Percentiles rank a stretch among this genome's conserved stretches.
Evolutionary conservation across 2,797 vertebrate species (phyloP).

Genomic region (Acrossocheilus wenchowensis): DNA sequence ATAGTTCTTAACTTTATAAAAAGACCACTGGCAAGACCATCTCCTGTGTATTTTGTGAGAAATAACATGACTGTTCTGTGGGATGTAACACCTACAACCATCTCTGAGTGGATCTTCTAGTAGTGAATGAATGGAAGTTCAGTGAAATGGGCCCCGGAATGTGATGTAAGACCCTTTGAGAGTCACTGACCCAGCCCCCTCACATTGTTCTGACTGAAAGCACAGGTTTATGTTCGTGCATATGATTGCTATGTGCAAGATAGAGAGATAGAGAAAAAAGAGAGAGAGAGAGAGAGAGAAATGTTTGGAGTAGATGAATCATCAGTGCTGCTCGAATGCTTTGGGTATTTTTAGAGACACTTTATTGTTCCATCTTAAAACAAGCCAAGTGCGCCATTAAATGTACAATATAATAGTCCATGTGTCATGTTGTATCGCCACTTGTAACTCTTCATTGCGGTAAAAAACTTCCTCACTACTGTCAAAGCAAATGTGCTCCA

Average conservation of each 20-base stretch:
- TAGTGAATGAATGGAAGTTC: slow-evolving; percentile 69
- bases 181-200: slow-evolving; percentile 56
- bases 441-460: slow-evolving; percentile 18
- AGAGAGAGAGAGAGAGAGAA: slow-evolving; percentile 23
- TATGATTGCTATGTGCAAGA: slow-evolving; percentile 50
- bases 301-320: slow-evolving; percentile 59
- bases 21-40: slow-evolving; percentile 19
- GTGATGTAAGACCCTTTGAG: slow-evolving; percentile 67
- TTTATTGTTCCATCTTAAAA: slow-evolving; percentile 60
- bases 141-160: slow-evolving; percentile 68
- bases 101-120: slow-evolving; percentile 66
- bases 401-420: slow-evolving; percentile 52
- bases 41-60: slow-evolving; percentile 19
- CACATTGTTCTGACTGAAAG: slow-evolving; percentile 56
- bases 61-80: slow-evolving; percentile 42
- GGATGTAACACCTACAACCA: slow-evolving; percentile 61
- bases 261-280: neutral
- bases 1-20: neutral
- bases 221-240: slow-evolving; percentile 35
- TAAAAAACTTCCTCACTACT: neutral
- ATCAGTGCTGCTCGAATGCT: slow-evolving; percentile 48
- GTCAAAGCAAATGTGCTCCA: slow-evolving; percentile 63
- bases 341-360: slow-evolving; percentile 49
- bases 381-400: slow-evolving; percentile 48
- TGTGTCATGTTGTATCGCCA: slow-evolving; percentile 1